Evolutionary conservation across 2,888 invertebrate genomes (phyloP), one percentile per base, ranked within the genome.

Genomic region (Hirudinaria manillensis): DNA sequence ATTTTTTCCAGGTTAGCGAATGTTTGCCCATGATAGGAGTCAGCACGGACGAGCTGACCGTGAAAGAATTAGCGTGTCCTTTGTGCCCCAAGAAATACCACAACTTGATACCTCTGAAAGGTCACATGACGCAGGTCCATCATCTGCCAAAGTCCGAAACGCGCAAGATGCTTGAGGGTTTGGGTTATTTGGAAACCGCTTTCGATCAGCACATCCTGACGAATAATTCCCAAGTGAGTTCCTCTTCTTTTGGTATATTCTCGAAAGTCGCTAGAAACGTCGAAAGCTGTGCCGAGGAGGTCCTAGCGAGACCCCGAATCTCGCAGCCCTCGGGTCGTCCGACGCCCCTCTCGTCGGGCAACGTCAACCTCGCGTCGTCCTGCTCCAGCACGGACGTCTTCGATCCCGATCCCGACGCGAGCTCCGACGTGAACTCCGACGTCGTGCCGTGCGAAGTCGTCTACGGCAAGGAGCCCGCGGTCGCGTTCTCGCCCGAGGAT

Each of bases 1-100:
- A 3, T 45, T 10, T 61, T 61, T 27, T 34, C 16, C 65, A 73
- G 73, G 76, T 78, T 7, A 56, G 73, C 16, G 74, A 77, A 61
- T 78, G 78, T 70, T 67, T 77, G 61, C 77, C 77, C 6, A 65
- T 77, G n/a, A 75, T 75, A 38, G 78, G 77, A 6, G 75, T 78
- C 21, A 76, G 78, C 55, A 73, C 75, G 32, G 77, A 77, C 32
- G 78, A 77, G 24, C 66, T 77, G 66, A 75, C 70, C 21, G 74
- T 67, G 4, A 71, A 75, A 65, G 77, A 77, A 36, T 55, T 77
- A 45, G 70, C 71, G 13, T 77, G 77, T 38, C 77, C 77, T 32
- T 72, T 77, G 32, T 77, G 77, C 34, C 77, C 77, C 16, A 77
- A 77, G 56, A 77, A 77, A 51, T 77, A 77, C 75, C 70, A 75